These are phyloP conservation scores for Psittacula cyanocephala DNA, from an alignment of 2,113 vertebrate genomes.

Conservation along the genomic window DNA sequence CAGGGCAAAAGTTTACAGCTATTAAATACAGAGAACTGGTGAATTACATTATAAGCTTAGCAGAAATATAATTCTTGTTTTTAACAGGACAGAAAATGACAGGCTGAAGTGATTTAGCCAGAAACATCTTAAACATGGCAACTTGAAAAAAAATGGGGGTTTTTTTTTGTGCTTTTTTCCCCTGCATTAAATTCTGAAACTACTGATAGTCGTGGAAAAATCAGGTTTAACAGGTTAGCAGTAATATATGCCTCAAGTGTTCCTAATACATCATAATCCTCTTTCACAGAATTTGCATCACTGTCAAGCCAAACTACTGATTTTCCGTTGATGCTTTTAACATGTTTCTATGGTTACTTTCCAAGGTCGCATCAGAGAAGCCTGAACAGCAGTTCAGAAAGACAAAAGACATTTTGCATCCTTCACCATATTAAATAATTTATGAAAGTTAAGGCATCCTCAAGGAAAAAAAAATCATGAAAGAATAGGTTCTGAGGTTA, in stretches of 20 bases:
- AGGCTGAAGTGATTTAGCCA: slow-evolving; percentile 33
- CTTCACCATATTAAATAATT: slow-evolving; percentile 64
- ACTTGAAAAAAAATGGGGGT: not conserved
- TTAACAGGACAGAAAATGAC: slow-evolving; percentile 11
- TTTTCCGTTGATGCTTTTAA: slow-evolving; percentile 61
- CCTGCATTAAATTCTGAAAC: slow-evolving; percentile 25
- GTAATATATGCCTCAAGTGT: slow-evolving; percentile 36
- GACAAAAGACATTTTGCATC: slow-evolving; percentile 70
- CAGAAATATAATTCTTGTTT: slow-evolving; percentile 21
- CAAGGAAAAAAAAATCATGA: not conserved
- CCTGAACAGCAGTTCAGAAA: slow-evolving; percentile 50
- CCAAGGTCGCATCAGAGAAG: slow-evolving; percentile 72
- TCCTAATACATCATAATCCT: slow-evolving; percentile 61
- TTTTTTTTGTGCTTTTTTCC: not conserved
- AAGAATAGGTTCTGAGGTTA: slow-evolving; percentile 38
- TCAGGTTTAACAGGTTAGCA: slow-evolving; percentile 58
- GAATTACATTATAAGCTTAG: slow-evolving; percentile 33
- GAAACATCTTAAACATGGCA: slow-evolving; percentile 2
- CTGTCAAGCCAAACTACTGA: slow-evolving; percentile 61
- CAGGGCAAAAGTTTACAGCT: slow-evolving; percentile 54
- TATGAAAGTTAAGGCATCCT: slow-evolving; percentile 60
- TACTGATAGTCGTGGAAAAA: slow-evolving; percentile 4
- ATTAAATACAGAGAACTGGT: slow-evolving; percentile 31
- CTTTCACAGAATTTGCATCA: slow-evolving; percentile 61
- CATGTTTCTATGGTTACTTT: slow-evolving; percentile 84